These are phyloP conservation scores for Aphelocoma coerulescens DNA, from an alignment of 2,113 vertebrate species.

Conservation along the genomic window DNA sequence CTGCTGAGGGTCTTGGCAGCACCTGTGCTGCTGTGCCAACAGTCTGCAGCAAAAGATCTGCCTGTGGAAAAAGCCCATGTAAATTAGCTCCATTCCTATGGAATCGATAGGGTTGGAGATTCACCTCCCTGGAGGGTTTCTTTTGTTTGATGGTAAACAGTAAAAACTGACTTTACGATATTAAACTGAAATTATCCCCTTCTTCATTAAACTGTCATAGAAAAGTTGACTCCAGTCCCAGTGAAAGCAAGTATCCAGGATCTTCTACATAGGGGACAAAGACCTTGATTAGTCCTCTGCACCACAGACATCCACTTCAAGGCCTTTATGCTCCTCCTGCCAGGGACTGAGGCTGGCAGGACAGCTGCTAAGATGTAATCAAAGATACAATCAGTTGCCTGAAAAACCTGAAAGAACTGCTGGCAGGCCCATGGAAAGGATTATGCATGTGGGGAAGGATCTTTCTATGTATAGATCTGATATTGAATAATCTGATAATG, in stretches of 20 bases:
- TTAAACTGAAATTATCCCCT: background rate
- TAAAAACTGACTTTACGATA: background rate
- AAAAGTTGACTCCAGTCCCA: background rate
- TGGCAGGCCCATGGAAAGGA: background rate
- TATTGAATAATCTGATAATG: background rate
- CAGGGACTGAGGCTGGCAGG: background rate
- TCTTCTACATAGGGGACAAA: background rate
- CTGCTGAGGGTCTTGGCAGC: background rate
- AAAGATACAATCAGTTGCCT: background rate
- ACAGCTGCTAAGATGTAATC: background rate
- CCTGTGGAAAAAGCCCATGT: rapidly evolving
- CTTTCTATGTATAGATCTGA: background rate
- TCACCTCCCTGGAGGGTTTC: background rate
- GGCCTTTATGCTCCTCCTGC: background rate
- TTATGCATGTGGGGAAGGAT: background rate
- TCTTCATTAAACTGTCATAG: background rate
- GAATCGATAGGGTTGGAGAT: background rate
- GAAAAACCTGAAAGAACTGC: background rate
- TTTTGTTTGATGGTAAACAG: background rate
- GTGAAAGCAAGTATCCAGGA: background rate
- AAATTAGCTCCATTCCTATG: background rate
- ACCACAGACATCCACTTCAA: background rate
- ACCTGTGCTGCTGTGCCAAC: background rate
- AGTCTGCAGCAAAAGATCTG: background rate
- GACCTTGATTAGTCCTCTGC: background rate